Base-by-base conservation (phyloP, 2,113 vertebrate genomes). In the Eurypyga helias region DNA sequence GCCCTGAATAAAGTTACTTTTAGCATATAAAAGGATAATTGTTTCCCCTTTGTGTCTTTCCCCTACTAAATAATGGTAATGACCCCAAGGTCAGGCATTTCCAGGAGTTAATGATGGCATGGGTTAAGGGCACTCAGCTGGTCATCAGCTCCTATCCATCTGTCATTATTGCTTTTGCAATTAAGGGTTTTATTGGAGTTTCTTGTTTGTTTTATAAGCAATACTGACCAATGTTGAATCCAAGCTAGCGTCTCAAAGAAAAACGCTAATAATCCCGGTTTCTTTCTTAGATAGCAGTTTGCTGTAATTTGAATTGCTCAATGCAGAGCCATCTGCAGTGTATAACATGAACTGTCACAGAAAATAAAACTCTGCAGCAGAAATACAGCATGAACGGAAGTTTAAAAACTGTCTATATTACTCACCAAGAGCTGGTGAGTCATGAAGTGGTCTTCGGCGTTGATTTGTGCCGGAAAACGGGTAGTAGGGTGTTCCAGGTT, bases 361-460 rank as follows among this genome's bases (percentile, higher is more conserved):
- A 36, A 61, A 79, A 80, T 4, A 66, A 33, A 67, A 41, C 36
- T 13, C 69, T n/a, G 60, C 48, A 84, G 77, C 48, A 84, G 77
- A 73, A 72, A 54, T 26, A 31, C 26, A 64, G 6, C n/a, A n/a
- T 0, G 8, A 72, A 33, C 19, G 12, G 0, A 75, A 86, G 57
- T 55, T 60, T 36, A 1, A 24, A 38, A 25, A 10, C 11, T 19
- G 48, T 13, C 20, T 17, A 0, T 8, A 3, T 38, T 26, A 98
- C 98, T 98, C 62, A 99, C 99, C 99, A 49, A 99, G 94, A 65
- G 99, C 95, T 70, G 98, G 62, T 19, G 99, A 98, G 72, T 99
- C 99, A 96, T 98, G 99, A 84, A 99, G 98, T 25, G 99, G 96
- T 67, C 99, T 99, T 97, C 99, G 98, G 95, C 99, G 99, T 75